Evolutionary conservation across 2,888 invertebrate species (phyloP).

Genomic region (Phyllotreta cruciferae): DNA sequence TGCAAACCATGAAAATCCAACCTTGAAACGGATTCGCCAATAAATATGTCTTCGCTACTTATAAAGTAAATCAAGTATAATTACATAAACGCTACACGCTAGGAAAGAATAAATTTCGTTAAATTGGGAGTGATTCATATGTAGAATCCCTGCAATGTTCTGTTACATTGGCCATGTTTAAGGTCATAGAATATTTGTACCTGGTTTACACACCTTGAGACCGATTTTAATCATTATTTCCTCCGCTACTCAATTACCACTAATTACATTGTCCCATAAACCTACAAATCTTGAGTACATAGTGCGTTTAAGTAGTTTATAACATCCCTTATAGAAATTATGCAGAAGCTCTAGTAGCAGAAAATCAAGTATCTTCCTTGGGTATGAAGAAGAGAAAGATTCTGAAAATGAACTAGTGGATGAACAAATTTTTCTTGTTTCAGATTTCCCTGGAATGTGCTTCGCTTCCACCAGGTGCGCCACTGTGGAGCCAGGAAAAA

Average conservation of each 20-base stretch:
- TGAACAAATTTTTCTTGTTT: constrained; percentile 46
- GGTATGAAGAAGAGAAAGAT: too few relatives aligned
- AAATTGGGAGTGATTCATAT: constrained; percentile 3
- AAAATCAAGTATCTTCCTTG: too few relatives aligned
- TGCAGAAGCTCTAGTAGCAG: too few relatives aligned
- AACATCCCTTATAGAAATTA: too few relatives aligned
- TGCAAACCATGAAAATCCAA: too few relatives aligned
- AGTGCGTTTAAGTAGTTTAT: too few relatives aligned
- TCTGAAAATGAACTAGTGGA: not conserved
- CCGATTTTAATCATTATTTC: too few relatives aligned
- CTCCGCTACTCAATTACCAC: too few relatives aligned
- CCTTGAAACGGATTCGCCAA: too few relatives aligned
- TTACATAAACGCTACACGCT: constrained; percentile 1
- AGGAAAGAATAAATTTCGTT: not conserved
- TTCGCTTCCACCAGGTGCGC: constrained; percentile 91
- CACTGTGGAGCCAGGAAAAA: constrained; percentile 83
- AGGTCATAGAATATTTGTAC: constrained; percentile 4
- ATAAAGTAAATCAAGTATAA: not conserved
- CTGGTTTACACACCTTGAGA: not conserved
- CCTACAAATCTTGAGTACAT: too few relatives aligned
- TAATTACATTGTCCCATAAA: too few relatives aligned
- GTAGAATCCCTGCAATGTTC: not conserved
- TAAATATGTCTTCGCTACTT: too few relatives aligned
- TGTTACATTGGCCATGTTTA: not conserved
- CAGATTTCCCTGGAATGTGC: constrained; percentile 90